These are phyloP conservation scores for Athripsodes cinereus DNA, from an alignment of 2,888 invertebrate species.

Conservation along the genomic window DNA sequence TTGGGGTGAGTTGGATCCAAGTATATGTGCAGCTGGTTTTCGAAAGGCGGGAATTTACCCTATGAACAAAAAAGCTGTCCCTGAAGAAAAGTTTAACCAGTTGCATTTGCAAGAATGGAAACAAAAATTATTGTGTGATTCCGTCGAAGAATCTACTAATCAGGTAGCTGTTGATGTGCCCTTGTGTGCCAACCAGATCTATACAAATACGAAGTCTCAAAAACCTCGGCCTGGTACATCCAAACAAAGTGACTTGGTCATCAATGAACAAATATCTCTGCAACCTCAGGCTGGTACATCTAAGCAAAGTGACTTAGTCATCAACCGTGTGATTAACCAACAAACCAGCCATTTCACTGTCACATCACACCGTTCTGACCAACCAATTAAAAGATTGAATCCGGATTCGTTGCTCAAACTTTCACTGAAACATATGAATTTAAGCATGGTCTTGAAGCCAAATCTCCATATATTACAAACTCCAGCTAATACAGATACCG, in stretches of 20 bases:
- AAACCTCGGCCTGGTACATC: conserved; percentile 1
- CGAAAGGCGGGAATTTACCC: conserved; percentile 14
- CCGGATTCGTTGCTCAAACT: conserved; percentile 4
- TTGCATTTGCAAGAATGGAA: neutral
- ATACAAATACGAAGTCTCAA: conserved; percentile 1
- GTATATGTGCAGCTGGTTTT: conserved; percentile 6
- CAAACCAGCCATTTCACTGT: neutral
- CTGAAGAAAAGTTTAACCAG: conserved; percentile 12
- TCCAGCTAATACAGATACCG: conserved; percentile 5
- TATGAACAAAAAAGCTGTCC: conserved; percentile 9
- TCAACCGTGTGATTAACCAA: conserved; percentile 1
- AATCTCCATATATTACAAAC: neutral
- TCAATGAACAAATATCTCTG: neutral
- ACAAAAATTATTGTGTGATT: conserved; percentile 3
- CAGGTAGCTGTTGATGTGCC: neutral
- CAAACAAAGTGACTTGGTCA: conserved; percentile 1
- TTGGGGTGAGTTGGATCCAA: conserved; percentile 6
- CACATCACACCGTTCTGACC: neutral
- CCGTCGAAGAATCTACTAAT: conserved; percentile 2
- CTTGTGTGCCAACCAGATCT: neutral
- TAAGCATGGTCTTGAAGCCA: conserved; percentile 4
- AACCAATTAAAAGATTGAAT: conserved; percentile 3
- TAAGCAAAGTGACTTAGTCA: conserved; percentile 5
- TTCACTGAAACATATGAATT: conserved; percentile 1
- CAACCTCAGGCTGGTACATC: neutral